Conservation (phyloP, 2,113 vertebrate species). For the Sinocyclocheilus anophthalmus region DNA sequence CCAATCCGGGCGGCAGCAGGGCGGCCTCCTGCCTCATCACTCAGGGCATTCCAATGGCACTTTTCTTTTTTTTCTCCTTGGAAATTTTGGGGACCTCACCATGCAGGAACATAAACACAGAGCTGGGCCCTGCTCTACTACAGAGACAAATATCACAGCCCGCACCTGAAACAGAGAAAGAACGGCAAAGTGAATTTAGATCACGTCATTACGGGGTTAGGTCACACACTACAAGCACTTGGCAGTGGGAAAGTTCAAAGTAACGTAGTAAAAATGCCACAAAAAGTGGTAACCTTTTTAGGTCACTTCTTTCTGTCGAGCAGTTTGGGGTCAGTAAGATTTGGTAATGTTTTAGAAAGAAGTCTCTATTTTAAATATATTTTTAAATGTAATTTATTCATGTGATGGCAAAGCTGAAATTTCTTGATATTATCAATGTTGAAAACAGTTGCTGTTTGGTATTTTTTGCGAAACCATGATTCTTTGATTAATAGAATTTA, state of each 20-base stretch:
- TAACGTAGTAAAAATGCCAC: background rate
- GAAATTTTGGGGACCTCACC: slow-evolving; percentile 74
- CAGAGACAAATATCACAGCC: background rate
- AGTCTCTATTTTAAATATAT: background rate
- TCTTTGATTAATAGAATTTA: too few relatives aligned
- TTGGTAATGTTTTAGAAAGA: background rate
- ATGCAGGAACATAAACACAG: slow-evolving; percentile 76
- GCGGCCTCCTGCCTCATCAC: slow-evolving; percentile 75
- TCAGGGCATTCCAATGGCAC: slow-evolving; percentile 80
- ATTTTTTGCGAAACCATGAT: too few relatives aligned
- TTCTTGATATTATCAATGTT: background rate
- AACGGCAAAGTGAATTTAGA: background rate
- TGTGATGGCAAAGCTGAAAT: background rate
- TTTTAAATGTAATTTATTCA: background rate
- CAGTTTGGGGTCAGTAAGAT: background rate
- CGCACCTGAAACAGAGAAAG: background rate
- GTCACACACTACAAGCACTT: background rate
- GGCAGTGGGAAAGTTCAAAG: background rate
- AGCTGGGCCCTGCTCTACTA: slow-evolving; percentile 41
- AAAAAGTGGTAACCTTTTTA: background rate
- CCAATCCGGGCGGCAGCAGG: slow-evolving; percentile 81
- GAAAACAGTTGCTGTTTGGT: too few relatives aligned
- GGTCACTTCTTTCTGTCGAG: too few relatives aligned
- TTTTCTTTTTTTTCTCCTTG: slow-evolving; percentile 50
- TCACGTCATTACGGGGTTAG: background rate